Conservation (phyloP, 2,888 invertebrate species). For the Halictus ligatus region DNA sequence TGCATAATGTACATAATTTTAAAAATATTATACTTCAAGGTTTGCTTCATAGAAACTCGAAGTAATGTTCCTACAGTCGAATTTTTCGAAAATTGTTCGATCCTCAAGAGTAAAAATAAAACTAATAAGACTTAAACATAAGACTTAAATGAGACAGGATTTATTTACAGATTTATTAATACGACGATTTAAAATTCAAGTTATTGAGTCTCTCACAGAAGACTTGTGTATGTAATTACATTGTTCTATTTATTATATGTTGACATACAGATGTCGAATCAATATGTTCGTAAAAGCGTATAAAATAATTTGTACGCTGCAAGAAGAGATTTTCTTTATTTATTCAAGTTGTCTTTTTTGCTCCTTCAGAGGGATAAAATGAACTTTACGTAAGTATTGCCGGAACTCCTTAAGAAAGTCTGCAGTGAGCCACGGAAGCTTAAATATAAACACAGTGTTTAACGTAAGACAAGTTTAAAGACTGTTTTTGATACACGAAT, state of each 20-base stretch:
- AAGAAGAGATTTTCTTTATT: neutral
- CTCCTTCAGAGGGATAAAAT: neutral
- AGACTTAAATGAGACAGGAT: neutral
- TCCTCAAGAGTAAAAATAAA: too few species aligned
- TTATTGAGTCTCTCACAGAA: neutral
- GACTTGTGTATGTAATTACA: neutral
- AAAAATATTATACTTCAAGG: too few species aligned
- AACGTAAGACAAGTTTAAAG: constrained; percentile 19
- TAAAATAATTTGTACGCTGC: neutral
- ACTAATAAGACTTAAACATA: too few species aligned
- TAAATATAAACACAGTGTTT: constrained; percentile 33
- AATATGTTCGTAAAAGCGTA: neutral
- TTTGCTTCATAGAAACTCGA: neutral
- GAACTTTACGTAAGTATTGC: neutral
- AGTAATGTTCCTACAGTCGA: neutral
- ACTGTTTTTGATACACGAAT: constrained; percentile 25
- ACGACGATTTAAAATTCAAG: neutral
- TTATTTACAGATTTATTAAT: neutral
- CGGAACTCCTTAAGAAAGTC: constrained; percentile 4
- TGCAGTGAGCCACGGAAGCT: constrained; percentile 9
- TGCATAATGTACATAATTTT: too few species aligned
- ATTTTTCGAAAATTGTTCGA: neutral
- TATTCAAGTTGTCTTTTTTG: neutral
- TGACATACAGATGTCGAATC: neutral
- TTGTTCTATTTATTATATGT: neutral